Base-by-base conservation (phyloP, 2,797 vertebrate genomes). In the Ctenopoma multispine region DNA sequence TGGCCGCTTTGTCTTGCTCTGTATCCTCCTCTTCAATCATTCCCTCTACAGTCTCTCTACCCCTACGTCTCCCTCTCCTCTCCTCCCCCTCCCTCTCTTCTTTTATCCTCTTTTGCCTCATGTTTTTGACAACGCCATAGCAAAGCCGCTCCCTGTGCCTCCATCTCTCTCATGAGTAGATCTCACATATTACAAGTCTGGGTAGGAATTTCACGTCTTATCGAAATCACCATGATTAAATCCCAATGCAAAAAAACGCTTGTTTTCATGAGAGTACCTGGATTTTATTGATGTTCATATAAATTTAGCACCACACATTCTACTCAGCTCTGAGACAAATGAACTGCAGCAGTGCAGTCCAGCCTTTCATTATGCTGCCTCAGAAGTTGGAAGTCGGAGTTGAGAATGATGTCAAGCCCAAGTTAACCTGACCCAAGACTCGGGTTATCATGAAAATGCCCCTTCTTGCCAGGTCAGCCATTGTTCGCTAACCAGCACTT, bases 1-100 rank as follows among this genome's bases (percentile, higher is more conserved):
- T 70, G 85, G 77, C 72, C 65, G 68, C 78, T 85, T 77, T 86
- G 79, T 85, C 78, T 81, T 61, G 47, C 69, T 77, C 70, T 14
- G 41, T 27, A 18, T 67, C 53, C 29, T 66, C 63, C 57, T 17
- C 56, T 75, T 46, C 31, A 7, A 21, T 65, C 53, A 24, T 29
- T 51, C 20, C 64, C 55, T 63, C 63, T 27, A 55, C 64, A 53
- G 17, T 40, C 66, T 54, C 65, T n/a, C 56, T 72, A 60, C 36
- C 36, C n/a, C n/a, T n/a, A n/a, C n/a, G n/a, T n/a, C 64, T 49
- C 57, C 38, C 0, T 18, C 23, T 20, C n/a, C 3, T 4, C 24
- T n/a, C 63, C 44, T 59, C 70, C 48, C 51, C 53, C 21, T 90
- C 66, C 78, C 64, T 56, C 78, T 81, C 80, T 87, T 87, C 83